Evolutionary conservation across 2,888 invertebrate genomes (phyloP).

Genomic region (Scaptomyza cyrtandrae): DNA sequence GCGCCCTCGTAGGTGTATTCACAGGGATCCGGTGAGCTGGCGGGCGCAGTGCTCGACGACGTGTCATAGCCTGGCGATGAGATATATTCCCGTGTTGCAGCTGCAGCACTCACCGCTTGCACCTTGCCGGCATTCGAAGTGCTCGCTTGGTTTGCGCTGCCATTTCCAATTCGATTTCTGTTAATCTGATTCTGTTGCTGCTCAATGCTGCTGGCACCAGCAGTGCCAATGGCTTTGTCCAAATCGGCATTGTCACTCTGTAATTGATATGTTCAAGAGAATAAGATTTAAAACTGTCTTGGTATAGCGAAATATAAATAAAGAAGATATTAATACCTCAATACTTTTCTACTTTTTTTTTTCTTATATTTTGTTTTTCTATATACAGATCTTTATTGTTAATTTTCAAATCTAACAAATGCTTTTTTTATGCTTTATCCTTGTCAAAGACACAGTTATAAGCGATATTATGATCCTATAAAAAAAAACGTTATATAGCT

Average conservation of each 20-base stretch:
- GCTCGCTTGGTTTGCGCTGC: constrained; percentile 39
- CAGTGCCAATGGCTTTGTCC: constrained; percentile 76
- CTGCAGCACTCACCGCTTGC: constrained; percentile 18
- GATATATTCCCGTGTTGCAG: constrained; percentile 80
- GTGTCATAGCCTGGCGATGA: constrained; percentile 87
- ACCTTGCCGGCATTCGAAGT: constrained; percentile 45
- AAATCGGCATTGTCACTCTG: constrained; percentile 88
- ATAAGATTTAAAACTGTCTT: no score
- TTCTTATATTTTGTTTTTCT: no score
- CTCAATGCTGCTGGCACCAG: constrained; percentile 39
- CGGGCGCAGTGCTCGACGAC: constrained; percentile 88
- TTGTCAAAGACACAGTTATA: no score
- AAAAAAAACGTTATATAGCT: background rate
- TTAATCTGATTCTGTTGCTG: constrained; percentile 67
- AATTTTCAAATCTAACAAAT: no score
- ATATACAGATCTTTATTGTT: no score
- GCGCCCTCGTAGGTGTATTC: constrained; percentile 95
- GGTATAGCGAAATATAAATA: background rate
- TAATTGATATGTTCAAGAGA: background rate
- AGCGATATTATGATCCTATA: no score
- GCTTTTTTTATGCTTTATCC: no score
- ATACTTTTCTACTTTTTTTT: no score
- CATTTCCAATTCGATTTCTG: constrained; percentile 66
- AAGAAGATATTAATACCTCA: no score
- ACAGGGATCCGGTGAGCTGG: constrained; percentile 89